These are phyloP conservation scores for Gisinianus flammeolus DNA, from an alignment of 2,888 invertebrate species.

Conservation along the genomic window DNA sequence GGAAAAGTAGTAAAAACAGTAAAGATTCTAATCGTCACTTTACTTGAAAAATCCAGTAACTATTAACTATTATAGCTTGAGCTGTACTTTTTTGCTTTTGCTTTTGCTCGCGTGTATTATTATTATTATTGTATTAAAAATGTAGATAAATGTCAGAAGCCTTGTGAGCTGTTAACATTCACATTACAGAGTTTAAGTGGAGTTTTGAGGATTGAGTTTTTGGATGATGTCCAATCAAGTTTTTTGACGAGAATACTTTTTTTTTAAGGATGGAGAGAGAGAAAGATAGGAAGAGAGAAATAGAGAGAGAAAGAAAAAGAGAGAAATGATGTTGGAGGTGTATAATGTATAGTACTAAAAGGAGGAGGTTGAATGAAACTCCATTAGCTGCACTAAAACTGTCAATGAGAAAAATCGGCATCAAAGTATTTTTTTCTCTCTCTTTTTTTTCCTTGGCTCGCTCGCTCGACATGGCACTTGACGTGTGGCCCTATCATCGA, in stretches of 20 bases:
- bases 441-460: conserved; percentile 22
- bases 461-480: conserved; percentile 46
- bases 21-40: no score
- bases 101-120: no score
- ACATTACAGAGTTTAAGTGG: no score
- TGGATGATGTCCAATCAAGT: not conserved
- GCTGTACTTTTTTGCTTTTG: no score
- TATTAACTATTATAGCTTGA: no score
- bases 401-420: conserved; percentile 38
- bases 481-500: conserved; percentile 58
- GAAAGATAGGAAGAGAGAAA: no score
- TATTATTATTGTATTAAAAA: no score
- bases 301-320: no score
- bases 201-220: not conserved
- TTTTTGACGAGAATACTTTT: conserved; percentile 3
- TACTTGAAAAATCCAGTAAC: no score
- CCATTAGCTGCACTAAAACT: conserved; percentile 40
- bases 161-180: no score
- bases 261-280: no score
- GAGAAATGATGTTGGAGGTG: not conserved
- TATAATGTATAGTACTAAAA: not conserved
- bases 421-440: conserved; percentile 15
- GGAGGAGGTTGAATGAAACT: conserved; percentile 22
- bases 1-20: not conserved
- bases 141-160: no score